These are phyloP conservation scores for Aphelocoma californica DNA, from an alignment of 2,797 vertebrate species.

Conservation along the genomic window DNA sequence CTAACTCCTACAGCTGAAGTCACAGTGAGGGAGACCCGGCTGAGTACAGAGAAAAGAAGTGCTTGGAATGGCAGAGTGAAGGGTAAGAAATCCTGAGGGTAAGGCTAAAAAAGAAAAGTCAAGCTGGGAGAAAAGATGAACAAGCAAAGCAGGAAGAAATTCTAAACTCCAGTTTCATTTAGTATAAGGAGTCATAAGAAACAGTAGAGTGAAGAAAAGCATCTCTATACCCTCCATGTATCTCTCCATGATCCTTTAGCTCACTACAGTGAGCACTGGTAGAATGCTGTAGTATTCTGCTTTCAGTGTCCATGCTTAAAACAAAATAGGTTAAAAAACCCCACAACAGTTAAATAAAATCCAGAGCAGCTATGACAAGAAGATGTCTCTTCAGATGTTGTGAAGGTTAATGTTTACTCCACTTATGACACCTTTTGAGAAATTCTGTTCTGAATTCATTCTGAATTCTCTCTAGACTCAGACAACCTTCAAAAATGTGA, in stretches of 20 bases:
- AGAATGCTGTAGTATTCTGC: background rate
- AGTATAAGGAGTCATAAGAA: background rate
- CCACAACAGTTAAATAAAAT: background rate
- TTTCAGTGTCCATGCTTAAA: background rate
- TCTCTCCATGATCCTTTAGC: background rate
- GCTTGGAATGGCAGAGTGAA: background rate
- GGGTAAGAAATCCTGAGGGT: background rate
- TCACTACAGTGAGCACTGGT: background rate
- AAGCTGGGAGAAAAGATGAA: constrained; percentile 18
- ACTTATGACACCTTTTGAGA: background rate
- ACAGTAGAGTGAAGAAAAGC: background rate
- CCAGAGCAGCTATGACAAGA: background rate
- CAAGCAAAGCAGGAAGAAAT: background rate
- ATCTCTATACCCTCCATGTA: background rate
- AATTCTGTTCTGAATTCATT: background rate
- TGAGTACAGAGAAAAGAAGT: constrained; percentile 31
- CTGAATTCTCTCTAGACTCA: background rate
- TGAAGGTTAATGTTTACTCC: background rate
- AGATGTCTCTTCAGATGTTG: background rate
- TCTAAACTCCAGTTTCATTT: background rate
- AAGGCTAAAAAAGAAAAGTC: constrained; percentile 6
- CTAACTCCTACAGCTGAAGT: constrained; percentile 23
- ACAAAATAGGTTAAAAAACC: background rate
- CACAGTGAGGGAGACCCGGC: background rate
- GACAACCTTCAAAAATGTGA: background rate